phyloP scores from a whole-genome alignment of 64 coral and sea anemone genomes.

The Platygyra sinensis region DNA sequence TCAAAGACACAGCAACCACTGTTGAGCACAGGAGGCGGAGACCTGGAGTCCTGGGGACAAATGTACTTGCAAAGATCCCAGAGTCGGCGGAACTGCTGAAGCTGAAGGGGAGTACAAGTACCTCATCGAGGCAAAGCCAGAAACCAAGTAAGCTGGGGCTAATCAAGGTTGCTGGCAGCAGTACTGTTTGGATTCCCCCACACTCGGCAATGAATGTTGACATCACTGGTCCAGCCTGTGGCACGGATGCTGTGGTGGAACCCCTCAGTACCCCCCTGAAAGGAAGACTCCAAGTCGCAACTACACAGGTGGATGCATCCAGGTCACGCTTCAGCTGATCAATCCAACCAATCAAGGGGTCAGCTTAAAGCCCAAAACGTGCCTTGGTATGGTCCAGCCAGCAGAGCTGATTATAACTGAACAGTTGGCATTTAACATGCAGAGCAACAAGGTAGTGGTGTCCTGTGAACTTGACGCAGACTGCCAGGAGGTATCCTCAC shows the following conservation, averaged over 20 bases:
- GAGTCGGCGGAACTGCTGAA: conserved; percentile 13
- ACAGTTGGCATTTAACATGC: too few species aligned
- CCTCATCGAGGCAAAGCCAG: neutral
- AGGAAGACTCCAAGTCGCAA: too few species aligned
- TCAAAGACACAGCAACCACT: too few species aligned
- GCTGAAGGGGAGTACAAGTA: neutral
- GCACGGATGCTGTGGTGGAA: conserved; percentile 45
- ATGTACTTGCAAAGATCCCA: neutral
- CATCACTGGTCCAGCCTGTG: conserved; percentile 22
- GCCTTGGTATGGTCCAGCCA: conserved; percentile 6
- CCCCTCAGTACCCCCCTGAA: conserved; percentile 22
- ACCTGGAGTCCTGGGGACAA: too few species aligned
- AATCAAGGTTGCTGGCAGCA: neutral
- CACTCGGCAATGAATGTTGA: too few species aligned
- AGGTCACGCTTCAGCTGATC: conserved; percentile 49
- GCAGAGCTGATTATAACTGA: neutral
- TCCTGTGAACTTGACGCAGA: neutral
- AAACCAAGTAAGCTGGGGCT: neutral
- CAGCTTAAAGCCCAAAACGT: neutral
- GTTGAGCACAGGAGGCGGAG: too few species aligned
- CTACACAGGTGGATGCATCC: conserved; percentile 51
- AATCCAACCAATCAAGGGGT: conserved; percentile 44
- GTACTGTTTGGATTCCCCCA: conserved; percentile 19
- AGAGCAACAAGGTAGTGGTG: neutral
- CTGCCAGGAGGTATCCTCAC: neutral